phyloP scores from a whole-genome alignment of 2,888 invertebrate species.

The Anodontia alba region DNA sequence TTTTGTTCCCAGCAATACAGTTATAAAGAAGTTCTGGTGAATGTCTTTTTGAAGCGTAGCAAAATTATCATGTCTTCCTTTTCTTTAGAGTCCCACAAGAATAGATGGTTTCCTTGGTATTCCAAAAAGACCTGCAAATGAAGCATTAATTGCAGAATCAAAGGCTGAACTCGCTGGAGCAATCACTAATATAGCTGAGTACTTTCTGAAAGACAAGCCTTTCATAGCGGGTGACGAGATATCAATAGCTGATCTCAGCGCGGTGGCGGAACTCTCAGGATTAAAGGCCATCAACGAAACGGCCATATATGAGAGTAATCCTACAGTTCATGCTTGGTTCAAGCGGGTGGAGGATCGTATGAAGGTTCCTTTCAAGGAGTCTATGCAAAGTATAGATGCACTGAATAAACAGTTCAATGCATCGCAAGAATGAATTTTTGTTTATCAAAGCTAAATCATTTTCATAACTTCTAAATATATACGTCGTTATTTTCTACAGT shows the following conservation, averaged over 20 bases:
- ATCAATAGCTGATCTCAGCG: slow-evolving; percentile 78
- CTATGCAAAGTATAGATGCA: slow-evolving; percentile 50
- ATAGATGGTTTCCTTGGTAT: neutral
- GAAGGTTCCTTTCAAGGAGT: slow-evolving; percentile 69
- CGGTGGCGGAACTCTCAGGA: slow-evolving; percentile 79
- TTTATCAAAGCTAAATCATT: no score
- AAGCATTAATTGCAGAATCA: slow-evolving; percentile 7
- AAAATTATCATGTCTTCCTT: neutral
- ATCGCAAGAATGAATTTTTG: neutral
- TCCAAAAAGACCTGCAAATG: slow-evolving; percentile 36
- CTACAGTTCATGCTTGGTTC: slow-evolving; percentile 73
- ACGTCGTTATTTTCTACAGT: no score
- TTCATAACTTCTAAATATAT: no score
- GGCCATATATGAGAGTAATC: slow-evolving; percentile 63
- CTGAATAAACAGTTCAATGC: slow-evolving; percentile 22
- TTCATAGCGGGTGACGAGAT: slow-evolving; percentile 76
- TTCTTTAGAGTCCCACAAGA: neutral
- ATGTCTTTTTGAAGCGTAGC: no score
- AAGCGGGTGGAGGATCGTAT: slow-evolving; percentile 68
- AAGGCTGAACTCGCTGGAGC: slow-evolving; percentile 22
- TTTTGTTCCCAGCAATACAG: no score
- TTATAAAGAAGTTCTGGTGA: no score
- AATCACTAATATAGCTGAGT: slow-evolving; percentile 65
- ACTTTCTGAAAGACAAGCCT: slow-evolving; percentile 69
- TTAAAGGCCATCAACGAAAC: slow-evolving; percentile 70